A percentile compares a stretch with the other conserved stretches of the same genome.
Evolutionary conservation across 2,113 vertebrate genomes (phyloP).

Genomic region (Chascanopsetta lugubris): DNA sequence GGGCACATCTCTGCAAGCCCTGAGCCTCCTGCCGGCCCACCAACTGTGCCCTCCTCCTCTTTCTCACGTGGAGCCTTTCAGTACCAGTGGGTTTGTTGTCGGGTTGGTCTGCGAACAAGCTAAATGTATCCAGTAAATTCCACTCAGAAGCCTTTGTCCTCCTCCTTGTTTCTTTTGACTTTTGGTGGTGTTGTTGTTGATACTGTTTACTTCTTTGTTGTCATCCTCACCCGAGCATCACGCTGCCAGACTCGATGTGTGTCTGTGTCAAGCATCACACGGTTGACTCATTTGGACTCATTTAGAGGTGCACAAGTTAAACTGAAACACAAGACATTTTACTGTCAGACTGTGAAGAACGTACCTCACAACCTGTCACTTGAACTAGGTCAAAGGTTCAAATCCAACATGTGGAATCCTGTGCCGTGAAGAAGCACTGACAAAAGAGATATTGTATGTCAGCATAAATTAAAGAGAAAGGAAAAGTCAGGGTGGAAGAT

Average conservation of each 20-base stretch:
- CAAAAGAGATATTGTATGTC: constrained; percentile 57
- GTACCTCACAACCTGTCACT: not conserved
- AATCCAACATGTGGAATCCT: constrained; percentile 19
- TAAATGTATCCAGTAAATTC: not conserved
- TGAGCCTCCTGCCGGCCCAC: not conserved
- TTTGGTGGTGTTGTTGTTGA: no score
- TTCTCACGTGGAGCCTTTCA: not conserved
- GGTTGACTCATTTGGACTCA: not conserved
- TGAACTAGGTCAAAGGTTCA: not conserved
- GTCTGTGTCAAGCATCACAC: no score
- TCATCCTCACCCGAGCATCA: no score
- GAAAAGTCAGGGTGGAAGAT: constrained; percentile 43
- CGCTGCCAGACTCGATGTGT: no score
- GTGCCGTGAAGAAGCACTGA: constrained; percentile 34
- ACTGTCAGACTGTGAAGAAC: not conserved
- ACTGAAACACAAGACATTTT: not conserved
- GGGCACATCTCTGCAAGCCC: constrained; percentile 32
- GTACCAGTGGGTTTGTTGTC: not conserved
- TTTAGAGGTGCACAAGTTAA: not conserved
- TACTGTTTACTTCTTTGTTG: no score
- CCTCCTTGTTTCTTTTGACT: no score
- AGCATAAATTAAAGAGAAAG: constrained; percentile 51
- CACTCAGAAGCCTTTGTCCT: not conserved
- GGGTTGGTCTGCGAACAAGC: not conserved
- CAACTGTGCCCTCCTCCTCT: constrained; percentile 10